Evolutionary conservation across 2,888 invertebrate species (phyloP), one percentile per base, ranked within the genome.

Genomic region (Drosophila helvetica): DNA sequence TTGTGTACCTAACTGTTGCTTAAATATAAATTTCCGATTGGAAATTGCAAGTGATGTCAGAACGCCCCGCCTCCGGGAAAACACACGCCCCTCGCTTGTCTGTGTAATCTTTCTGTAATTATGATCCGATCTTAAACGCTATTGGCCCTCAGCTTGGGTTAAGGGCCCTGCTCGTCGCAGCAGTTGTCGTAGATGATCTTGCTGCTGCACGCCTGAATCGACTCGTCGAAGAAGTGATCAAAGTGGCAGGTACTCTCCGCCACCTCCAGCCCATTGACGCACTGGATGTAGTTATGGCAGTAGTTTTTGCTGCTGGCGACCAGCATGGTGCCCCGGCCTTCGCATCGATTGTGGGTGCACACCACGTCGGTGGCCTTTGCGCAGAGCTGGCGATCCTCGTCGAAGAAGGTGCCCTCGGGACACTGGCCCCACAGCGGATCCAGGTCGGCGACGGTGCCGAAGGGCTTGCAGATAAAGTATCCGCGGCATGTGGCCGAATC

Each of bases 401-500:
- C 79, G 50, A 81, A 91, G 56, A 91, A 91, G 6, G 30, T 67
- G 1, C 89, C 90, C 12, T 69, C 78, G 0, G 78, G 75, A 38
- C 91, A 91, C 62, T 88, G 90, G 33, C 18, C 10, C 91, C 91
- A 91, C 0, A 15, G 0, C 0, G 91, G 91, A 33, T 81, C 62
- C 10, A 88, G 6, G 46, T 91, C 91, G 0, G 47, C 42, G 0
- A 86, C 80, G 7, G 27, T 55, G 3, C 58, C 78, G 6, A 33
- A 19, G 43, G 82, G 59, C 6, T 65, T 47, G 52, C 91, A 91
- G 12, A 46, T 57, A 54, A 87, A 91, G 59, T 83, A 91, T 0
- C 91, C 92, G 4, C 91, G 89, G 33, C 92, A 91, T 10, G 89
- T 87, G 2, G 78, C 86, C 0, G 19, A 17, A 60, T 90, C 91